These are phyloP conservation scores for Proteles cristata DNA, from an alignment of 2,113 vertebrate genomes.

Conservation along the genomic window DNA sequence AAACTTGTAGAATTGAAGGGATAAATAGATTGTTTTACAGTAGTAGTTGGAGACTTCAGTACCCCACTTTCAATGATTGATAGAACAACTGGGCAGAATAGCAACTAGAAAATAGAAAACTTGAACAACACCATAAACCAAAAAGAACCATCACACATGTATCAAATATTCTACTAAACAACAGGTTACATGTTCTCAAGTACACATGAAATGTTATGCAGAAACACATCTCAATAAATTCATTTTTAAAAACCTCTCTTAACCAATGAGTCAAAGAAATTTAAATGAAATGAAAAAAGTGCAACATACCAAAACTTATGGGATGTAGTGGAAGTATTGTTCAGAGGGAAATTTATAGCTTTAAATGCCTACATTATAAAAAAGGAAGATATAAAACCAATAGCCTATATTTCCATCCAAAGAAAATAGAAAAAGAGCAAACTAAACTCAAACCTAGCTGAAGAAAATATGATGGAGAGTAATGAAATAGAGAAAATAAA, in stretches of 20 bases:
- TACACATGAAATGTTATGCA: neutral
- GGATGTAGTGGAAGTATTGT: neutral
- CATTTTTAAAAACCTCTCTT: neutral
- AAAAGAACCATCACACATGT: neutral
- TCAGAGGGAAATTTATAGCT: neutral
- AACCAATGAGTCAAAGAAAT: neutral
- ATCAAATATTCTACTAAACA: neutral
- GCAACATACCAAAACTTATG: neutral
- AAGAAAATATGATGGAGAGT: neutral
- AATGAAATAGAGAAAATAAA: neutral
- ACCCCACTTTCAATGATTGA: neutral
- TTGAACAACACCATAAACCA: neutral
- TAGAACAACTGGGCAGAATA: neutral
- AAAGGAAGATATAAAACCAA: neutral
- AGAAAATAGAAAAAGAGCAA: neutral
- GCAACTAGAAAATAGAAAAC: neutral
- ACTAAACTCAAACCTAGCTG: neutral
- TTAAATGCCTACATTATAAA: neutral
- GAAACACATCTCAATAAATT: neutral
- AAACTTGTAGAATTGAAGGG: too few relatives aligned
- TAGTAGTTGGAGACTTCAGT: too few relatives aligned
- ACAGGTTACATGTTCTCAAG: neutral
- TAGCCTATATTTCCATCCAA: neutral
- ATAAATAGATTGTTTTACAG: too few relatives aligned
- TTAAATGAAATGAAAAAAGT: neutral